Conservation (phyloP, 2,888 invertebrate species). For the Torymus texanus region DNA sequence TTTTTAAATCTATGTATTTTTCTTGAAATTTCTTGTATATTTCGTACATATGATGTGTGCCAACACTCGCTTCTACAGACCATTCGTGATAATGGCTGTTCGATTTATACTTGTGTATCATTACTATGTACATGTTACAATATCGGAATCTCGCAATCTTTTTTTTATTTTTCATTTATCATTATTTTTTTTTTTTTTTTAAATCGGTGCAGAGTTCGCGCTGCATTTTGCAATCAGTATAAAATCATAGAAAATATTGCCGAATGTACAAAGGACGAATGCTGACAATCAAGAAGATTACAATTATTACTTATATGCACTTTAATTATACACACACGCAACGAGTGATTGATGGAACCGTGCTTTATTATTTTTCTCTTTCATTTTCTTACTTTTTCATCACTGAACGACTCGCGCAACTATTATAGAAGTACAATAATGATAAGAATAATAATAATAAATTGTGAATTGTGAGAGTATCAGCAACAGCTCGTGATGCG, state of each 20-base stretch:
- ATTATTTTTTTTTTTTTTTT: slow-evolving; percentile 5
- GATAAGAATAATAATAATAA: no score
- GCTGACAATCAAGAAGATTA: slow-evolving; percentile 50
- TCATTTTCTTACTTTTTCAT: background rate
- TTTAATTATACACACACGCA: slow-evolving; percentile 48
- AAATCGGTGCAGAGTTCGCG: slow-evolving; percentile 32
- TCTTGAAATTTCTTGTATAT: slow-evolving; percentile 53
- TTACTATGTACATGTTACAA: slow-evolving; percentile 54
- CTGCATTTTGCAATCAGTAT: slow-evolving; percentile 50
- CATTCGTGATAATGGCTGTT: slow-evolving; percentile 37
- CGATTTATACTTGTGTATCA: slow-evolving; percentile 42
- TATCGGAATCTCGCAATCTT: slow-evolving; percentile 38
- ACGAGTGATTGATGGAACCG: slow-evolving; percentile 35
- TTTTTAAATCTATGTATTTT: slow-evolving; percentile 58
- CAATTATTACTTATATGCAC: slow-evolving; percentile 31
- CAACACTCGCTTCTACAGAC: slow-evolving; percentile 54
- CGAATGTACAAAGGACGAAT: slow-evolving; percentile 56
- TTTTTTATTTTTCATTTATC: background rate
- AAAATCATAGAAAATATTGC: slow-evolving; percentile 57
- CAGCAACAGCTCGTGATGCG: slow-evolving; percentile 24
- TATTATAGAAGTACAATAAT: slow-evolving; percentile 21
- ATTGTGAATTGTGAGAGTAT: slow-evolving; percentile 6
- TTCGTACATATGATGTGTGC: slow-evolving; percentile 56
- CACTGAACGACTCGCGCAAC: background rate
- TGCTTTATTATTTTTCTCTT: slow-evolving; percentile 11